Conservation (phyloP, 1,140 invertebrate species). For the Trigoniulus corallinus region DNA sequence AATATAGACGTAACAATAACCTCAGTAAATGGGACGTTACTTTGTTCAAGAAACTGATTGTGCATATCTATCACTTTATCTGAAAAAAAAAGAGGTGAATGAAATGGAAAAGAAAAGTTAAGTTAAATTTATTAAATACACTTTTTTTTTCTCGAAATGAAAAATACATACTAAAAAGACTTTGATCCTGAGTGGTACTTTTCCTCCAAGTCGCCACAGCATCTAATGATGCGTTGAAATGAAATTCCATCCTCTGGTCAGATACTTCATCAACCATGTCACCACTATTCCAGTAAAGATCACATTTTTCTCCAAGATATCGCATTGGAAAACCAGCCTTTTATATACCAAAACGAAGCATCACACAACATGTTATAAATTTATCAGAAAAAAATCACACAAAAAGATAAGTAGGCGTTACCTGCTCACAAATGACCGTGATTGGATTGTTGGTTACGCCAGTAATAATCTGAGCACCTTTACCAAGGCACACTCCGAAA, state of each 20-base stretch:
- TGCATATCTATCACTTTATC: slow-evolving; percentile 25
- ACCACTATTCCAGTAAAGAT: slow-evolving; percentile 17
- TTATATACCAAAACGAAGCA: not conserved
- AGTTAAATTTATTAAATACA: no score
- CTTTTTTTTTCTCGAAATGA: no score
- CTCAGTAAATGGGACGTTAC: slow-evolving; percentile 21
- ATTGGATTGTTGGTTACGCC: slow-evolving; percentile 33
- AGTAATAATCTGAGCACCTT: slow-evolving; percentile 28
- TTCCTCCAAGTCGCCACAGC: slow-evolving; percentile 23
- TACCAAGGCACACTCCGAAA: slow-evolving; percentile 21
- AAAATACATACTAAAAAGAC: not conserved
- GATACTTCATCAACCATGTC: slow-evolving; percentile 12
- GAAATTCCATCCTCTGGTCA: slow-evolving; percentile 22
- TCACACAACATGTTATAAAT: not conserved
- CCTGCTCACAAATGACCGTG: slow-evolving; percentile 28
- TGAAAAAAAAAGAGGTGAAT: no score
- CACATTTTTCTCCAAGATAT: slow-evolving; percentile 19
- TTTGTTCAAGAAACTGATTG: slow-evolving; percentile 25
- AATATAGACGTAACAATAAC: slow-evolving; percentile 16
- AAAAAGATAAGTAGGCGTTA: slow-evolving; percentile 8
- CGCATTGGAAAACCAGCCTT: slow-evolving; percentile 17
- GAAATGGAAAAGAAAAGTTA: no score
- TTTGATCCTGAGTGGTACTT: slow-evolving; percentile 13
- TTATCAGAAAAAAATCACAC: not conserved
- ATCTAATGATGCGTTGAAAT: slow-evolving; percentile 26